Evolutionary conservation across 2,888 invertebrate species (phyloP).

Genomic region (Salticus scenicus): DNA sequence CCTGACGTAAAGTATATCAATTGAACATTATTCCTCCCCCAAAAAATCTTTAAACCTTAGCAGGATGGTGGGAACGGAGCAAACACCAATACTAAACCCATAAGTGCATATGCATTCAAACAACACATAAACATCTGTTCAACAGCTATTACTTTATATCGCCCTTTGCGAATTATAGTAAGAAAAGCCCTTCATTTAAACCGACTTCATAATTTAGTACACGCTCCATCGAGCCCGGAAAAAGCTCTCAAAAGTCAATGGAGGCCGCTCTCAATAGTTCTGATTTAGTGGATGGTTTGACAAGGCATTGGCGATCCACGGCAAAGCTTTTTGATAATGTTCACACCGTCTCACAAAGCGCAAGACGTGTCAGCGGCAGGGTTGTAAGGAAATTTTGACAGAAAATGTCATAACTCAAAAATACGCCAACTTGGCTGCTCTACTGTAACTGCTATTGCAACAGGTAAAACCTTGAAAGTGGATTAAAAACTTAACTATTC

Average conservation of each 20-base stretch:
- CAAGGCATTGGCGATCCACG: conserved; percentile 42
- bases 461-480: too few species aligned
- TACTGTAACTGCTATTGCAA: too few species aligned
- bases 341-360: conserved; percentile 56
- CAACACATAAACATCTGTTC: conserved; percentile 36
- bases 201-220: conserved; percentile 62
- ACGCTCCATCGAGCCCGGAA: conserved; percentile 47
- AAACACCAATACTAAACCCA: not conserved
- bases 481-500: too few species aligned
- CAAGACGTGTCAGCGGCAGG: conserved; percentile 41
- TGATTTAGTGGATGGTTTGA: conserved; percentile 69
- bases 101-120: conserved; percentile 21
- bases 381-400: conserved; percentile 13
- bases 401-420: conserved; percentile 8
- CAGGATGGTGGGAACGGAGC: not conserved
- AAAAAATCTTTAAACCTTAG: not conserved
- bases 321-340: conserved; percentile 56
- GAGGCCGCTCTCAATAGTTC: conserved; percentile 48
- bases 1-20: not conserved
- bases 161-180: conserved; percentile 28
- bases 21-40: conserved; percentile 3
- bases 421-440: not conserved
- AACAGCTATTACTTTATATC: conserved; percentile 36
- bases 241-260: conserved; percentile 43
- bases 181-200: conserved; percentile 41